phyloP scores from a whole-genome alignment of 2,113 vertebrate genomes.

The Grantiella picta region DNA sequence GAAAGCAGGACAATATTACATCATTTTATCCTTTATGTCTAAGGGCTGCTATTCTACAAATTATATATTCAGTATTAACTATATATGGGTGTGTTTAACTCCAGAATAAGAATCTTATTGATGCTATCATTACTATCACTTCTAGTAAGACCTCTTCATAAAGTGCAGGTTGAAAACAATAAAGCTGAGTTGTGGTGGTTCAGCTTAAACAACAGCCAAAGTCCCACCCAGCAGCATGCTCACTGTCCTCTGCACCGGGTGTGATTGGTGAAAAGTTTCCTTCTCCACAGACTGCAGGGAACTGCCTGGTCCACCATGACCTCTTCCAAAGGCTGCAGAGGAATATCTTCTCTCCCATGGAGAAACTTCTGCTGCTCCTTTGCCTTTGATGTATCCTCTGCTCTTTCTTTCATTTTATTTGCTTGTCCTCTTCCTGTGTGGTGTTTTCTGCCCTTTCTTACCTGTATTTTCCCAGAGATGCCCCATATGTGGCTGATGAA shows the following conservation, averaged over 20 bases:
- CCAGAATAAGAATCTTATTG: background rate
- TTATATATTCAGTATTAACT: background rate
- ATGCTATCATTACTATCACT: background rate
- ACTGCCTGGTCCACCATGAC: background rate
- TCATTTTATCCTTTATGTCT: background rate
- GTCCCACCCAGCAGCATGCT: accelerated
- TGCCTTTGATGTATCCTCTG: background rate
- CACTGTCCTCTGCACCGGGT: background rate
- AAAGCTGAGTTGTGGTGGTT: background rate
- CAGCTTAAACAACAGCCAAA: background rate
- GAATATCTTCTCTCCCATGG: background rate
- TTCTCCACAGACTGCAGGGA: background rate
- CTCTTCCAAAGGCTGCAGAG: background rate
- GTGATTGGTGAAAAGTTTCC: background rate
- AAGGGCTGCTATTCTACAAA: background rate
- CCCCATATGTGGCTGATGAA: too few relatives aligned
- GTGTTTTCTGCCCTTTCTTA: background rate
- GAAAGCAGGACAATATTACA: background rate
- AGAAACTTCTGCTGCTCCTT: background rate
- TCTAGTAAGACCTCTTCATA: background rate
- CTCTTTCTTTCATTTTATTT: background rate
- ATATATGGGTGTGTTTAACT: background rate
- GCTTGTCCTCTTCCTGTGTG: background rate
- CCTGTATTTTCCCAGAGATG: background rate
- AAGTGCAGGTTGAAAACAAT: background rate